Conservation (phyloP, 2,113 vertebrate species). For the Mus musculus region DNA sequence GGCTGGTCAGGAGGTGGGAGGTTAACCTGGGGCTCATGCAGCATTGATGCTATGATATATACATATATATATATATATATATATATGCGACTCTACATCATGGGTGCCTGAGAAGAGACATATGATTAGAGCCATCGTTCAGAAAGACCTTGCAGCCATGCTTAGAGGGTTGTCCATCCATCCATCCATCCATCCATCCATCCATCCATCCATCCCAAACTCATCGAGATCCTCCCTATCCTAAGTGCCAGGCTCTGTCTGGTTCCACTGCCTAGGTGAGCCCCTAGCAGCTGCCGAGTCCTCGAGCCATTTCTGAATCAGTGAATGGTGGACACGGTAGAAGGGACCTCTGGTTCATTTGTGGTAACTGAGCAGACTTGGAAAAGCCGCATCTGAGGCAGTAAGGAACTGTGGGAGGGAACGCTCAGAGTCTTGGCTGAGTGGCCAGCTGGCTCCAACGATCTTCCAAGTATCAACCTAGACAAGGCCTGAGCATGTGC, state of each 20-base stretch:
- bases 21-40: background rate
- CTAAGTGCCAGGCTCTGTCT: background rate
- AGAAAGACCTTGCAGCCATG: background rate
- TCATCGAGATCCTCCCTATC: background rate
- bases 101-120: background rate
- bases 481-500: background rate
- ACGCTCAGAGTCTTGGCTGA: background rate
- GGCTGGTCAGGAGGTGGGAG: background rate
- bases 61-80: no score
- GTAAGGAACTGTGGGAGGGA: background rate
- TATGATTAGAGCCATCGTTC: background rate
- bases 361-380: background rate
- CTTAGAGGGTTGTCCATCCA: background rate
- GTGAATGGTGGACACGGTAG: background rate
- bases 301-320: background rate
- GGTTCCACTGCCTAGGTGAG: background rate
- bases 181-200: background rate
- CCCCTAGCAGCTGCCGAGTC: background rate
- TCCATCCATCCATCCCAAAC: background rate
- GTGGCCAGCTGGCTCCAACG: background rate
- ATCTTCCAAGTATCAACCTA: background rate
- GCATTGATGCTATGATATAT: background rate
- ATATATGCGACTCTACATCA: background rate
- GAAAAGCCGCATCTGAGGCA: background rate
- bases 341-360: background rate